Base-by-base conservation (phyloP, 2,797 vertebrate genomes). In the Pseudochirops cupreus region DNA sequence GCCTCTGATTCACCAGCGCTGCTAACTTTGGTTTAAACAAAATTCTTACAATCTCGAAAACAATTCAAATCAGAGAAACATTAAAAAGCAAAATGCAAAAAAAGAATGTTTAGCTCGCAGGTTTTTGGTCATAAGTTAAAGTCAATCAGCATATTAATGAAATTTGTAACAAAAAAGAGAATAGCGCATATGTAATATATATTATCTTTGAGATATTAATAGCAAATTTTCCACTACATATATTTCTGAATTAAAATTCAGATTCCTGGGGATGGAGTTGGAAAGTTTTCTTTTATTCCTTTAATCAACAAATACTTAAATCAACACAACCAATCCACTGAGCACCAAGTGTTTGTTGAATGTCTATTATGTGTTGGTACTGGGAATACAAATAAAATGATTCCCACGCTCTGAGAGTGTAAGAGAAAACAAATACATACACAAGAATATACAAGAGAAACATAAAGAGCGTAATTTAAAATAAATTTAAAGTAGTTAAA, bases 181-280 rank as follows among this genome's bases (percentile, higher is more conserved):
- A 96, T 94, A 95, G 91, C 0, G 82, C 18, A 50, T 53, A 62
- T 82, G 13, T n/a, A 67, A 18, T 6, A 74, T 74, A 46, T 11
- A 62, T 62, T 46, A 11, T 92, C 90, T 59, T 56, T 53, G 93
- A 52, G 4, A 91, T 91, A 90, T 93, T 93, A 94, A 52, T 39
- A n/a, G 53, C 10, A 95, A 93, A 92, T 91, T 97, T 94, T 94
- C 62, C 74, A 50, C 0, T 29, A 7, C 56, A 96, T 95, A 94
- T 2, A 21, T 26, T 53, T 52, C 74, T 97, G 62, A 82, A 97
- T 95, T 94, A 91, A 94, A 98, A 56, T 89, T 95, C 31, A 93
- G 24, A 97, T 90, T 97, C 82, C 96, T 90, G 82, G 31, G 46
- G 56, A 53, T 46, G 74, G 74, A 82, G 7, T 24, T 82, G 13